phyloP scores from a whole-genome alignment of 30 jellyfish, hydroid and myxozoan species.

The Cassiopea andromeda region DNA sequence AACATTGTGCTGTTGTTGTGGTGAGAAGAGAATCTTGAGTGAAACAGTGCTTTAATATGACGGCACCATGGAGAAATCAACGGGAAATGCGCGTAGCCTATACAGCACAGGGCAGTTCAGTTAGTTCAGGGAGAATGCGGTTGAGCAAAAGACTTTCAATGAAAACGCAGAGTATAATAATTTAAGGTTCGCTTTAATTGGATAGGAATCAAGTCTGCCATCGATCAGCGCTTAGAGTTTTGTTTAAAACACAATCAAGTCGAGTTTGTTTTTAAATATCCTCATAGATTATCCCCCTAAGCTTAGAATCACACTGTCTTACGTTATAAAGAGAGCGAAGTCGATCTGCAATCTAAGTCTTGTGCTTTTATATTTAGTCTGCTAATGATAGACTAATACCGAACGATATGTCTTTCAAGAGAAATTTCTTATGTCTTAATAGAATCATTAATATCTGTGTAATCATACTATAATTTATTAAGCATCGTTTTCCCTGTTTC shows the following conservation, averaged over 20 bases:
- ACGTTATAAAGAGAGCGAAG: constrained; percentile 44
- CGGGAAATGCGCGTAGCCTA: constrained; percentile 54
- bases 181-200: constrained; percentile 59
- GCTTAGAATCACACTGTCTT: constrained; percentile 69
- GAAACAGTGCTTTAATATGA: constrained; percentile 24
- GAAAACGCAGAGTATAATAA: constrained; percentile 38
- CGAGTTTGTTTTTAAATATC: constrained; percentile 71
- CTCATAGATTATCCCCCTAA: constrained; percentile 64
- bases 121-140: constrained; percentile 49
- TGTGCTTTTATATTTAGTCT: constrained; percentile 59
- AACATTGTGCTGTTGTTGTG: constrained; percentile 48
- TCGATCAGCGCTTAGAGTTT: constrained; percentile 61
- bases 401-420: constrained; percentile 53
- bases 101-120: constrained; percentile 23
- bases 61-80: constrained; percentile 52
- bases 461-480: constrained; percentile 57
- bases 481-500: constrained; percentile 68
- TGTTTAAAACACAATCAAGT: constrained; percentile 56
- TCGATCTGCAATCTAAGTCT: constrained; percentile 50
- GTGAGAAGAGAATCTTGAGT: constrained; percentile 30
- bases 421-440: constrained; percentile 52
- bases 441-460: constrained; percentile 69
- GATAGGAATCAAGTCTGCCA: constrained; percentile 75
- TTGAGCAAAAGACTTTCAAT: constrained; percentile 40
- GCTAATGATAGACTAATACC: constrained; percentile 35